Evolutionary conservation across 2,888 invertebrate genomes (phyloP), one percentile per base, ranked within the genome.

Genomic region (Mongoloraphidia duomilia): DNA sequence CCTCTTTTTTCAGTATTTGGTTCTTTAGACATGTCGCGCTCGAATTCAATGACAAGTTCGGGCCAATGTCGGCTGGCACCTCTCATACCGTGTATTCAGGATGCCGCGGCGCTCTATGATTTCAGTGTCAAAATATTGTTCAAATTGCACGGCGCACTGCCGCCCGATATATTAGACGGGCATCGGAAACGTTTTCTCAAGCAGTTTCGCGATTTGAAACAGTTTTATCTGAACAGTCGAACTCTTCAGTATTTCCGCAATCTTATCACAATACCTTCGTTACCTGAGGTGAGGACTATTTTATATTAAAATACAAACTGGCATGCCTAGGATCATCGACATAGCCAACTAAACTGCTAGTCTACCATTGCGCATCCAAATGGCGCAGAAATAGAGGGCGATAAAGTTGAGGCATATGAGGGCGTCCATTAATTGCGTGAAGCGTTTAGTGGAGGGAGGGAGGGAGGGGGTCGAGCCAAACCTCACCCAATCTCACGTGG

Each of bases 11-110:
- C 61, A 91, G 95, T 97, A 54, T 96, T 94, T 71, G 85, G 85
- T 58, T 93, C 95, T 1, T 74, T 97, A 62, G 93, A 96, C 66
- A 84, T 86, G 71, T 90, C 92, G 2, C 81, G 91, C 40, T 88
- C 94, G 41, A 95, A 92, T 67, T 98, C 97, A 5, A 96, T 97
- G 93, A 96, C 95, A 1, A 86, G 84, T 52, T 85, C 90, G 53
- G 97, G 98, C 0, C 97, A 98, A 68, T 98, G 97, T 65, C 80
- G 96, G 39, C 74, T 98, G 48, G 92, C 96, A 8, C 97, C 98
- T 1, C 73, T 99, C 47, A 94, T 98, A 55, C 87, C 91, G 13
- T 89, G 91, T 62, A 90, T 94, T 56, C 85, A 95, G 69, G 98
- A 98, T 68, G 91, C 97, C 0, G 92, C 93, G 58, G 88, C 90